Conservation (phyloP, 1,140 invertebrate genomes). For the Magallana gigas region DNA sequence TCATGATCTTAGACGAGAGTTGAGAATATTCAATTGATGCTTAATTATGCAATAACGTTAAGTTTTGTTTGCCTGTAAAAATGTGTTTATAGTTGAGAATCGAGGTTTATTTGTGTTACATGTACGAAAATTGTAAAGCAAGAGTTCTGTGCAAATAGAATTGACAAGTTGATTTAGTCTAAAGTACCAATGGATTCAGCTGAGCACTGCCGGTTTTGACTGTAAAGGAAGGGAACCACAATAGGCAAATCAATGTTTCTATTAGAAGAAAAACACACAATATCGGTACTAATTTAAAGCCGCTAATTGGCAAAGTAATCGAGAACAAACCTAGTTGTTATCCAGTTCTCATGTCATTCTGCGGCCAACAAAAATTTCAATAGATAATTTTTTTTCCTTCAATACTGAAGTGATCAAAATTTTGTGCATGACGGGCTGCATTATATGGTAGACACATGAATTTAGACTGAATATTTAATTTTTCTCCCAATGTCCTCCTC, state of each 20-base stretch:
- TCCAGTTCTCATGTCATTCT: neutral
- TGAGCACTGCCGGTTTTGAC: neutral
- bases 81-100: too few relatives aligned
- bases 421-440: too few relatives aligned
- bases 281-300: neutral
- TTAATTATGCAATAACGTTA: too few relatives aligned
- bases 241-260: conserved; percentile 34
- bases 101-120: too few relatives aligned
- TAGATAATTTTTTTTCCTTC: neutral
- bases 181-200: neutral
- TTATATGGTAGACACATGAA: too few relatives aligned
- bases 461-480: too few relatives aligned
- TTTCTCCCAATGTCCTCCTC: too few relatives aligned
- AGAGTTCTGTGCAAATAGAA: neutral
- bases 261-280: neutral
- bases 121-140: too few relatives aligned
- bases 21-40: too few relatives aligned
- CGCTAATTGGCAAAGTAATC: neutral
- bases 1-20: too few relatives aligned
- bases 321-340: neutral
- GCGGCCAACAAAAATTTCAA: neutral
- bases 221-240: neutral
- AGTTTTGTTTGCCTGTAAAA: too few relatives aligned
- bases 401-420: too few relatives aligned
- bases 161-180: neutral